phyloP scores from a whole-genome alignment of 2,888 invertebrate genomes.

The Trachelus stipa region DNA sequence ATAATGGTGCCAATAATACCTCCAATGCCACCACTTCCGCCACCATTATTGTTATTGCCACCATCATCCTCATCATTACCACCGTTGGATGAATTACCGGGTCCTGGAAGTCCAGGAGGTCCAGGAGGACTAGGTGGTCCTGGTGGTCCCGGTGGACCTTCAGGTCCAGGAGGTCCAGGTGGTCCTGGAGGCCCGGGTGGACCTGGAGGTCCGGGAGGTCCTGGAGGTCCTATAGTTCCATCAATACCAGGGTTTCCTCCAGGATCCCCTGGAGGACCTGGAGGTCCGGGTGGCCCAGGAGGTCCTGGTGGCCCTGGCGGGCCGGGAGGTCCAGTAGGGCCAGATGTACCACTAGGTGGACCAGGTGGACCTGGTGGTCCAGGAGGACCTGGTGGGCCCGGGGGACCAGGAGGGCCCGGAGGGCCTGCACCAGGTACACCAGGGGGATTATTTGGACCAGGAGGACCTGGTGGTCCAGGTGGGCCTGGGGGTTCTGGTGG shows the following conservation, averaged over 20 bases:
- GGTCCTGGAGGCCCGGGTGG: slow-evolving; percentile 30
- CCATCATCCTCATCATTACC: slow-evolving; percentile 42
- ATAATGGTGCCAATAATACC: slow-evolving; percentile 45
- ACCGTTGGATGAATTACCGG: slow-evolving; percentile 25
- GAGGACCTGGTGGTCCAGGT: slow-evolving; percentile 48
- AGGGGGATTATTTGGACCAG: too few species aligned
- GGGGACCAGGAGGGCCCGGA: slow-evolving; percentile 26
- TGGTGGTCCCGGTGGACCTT: slow-evolving; percentile 28
- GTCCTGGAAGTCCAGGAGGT: slow-evolving; percentile 27
- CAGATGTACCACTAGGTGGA: slow-evolving; percentile 23
- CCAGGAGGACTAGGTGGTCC: slow-evolving; percentile 53
- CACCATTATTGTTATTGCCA: slow-evolving; percentile 23
- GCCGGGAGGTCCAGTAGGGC: slow-evolving; percentile 39
- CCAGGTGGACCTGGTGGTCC: slow-evolving; percentile 49
- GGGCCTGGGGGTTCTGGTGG: not conserved
- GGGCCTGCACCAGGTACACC: too few species aligned
- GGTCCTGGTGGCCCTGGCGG: slow-evolving; percentile 59
- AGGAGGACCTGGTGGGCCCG: slow-evolving; percentile 52
- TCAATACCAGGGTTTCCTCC: slow-evolving; percentile 17
- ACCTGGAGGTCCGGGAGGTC: slow-evolving; percentile 39
- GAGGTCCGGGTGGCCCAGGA: slow-evolving; percentile 41
- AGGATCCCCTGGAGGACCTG: slow-evolving; percentile 36
- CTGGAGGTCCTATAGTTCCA: slow-evolving; percentile 27
- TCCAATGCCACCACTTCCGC: slow-evolving; percentile 38
- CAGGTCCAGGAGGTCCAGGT: slow-evolving; percentile 61